A percentile compares a stretch with the other conserved stretches of the same genome.
Evolutionary conservation across 2,888 invertebrate species (phyloP).

Genomic region (Choreutis nemorana): DNA sequence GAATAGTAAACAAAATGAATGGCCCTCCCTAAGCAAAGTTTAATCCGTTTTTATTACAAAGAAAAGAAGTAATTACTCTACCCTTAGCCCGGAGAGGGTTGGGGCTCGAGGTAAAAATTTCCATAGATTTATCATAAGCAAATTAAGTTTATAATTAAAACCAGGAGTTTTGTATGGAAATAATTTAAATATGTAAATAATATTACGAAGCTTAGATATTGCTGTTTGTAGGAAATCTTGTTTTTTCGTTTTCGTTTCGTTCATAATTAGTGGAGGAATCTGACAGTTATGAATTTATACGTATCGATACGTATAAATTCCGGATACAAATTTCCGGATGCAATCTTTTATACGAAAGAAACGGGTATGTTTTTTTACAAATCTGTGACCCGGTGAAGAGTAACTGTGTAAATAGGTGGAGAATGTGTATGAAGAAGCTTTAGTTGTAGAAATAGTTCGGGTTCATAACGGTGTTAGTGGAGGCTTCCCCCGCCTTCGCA

Average conservation of each 20-base stretch:
- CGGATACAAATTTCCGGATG: too few species aligned
- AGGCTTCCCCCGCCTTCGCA: conserved; percentile 17
- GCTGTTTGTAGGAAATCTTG: background rate
- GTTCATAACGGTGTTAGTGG: conserved; percentile 19
- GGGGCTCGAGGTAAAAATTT: conserved; percentile 61
- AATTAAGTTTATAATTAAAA: conserved; percentile 68
- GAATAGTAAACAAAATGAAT: conserved; percentile 65
- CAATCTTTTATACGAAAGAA: too few species aligned
- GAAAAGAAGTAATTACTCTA: conserved; percentile 67
- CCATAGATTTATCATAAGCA: conserved; percentile 67
- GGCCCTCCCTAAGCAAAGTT: conserved; percentile 64
- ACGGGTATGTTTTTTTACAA: background rate
- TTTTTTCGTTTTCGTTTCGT: background rate
- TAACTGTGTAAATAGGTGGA: background rate
- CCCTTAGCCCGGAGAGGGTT: conserved; percentile 61
- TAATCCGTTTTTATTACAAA: conserved; percentile 67
- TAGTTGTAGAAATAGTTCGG: conserved; percentile 19
- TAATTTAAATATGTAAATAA: conserved; percentile 63
- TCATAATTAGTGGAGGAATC: too few species aligned
- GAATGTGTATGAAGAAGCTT: conserved; percentile 9
- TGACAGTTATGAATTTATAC: too few species aligned
- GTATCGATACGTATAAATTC: too few species aligned
- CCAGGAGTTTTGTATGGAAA: conserved; percentile 63
- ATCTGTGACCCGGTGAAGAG: too few species aligned
- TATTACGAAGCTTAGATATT: conserved; percentile 2